Evolutionary conservation across 2,888 invertebrate species (phyloP).

Genomic region (Acanthosepion lycidas): DNA sequence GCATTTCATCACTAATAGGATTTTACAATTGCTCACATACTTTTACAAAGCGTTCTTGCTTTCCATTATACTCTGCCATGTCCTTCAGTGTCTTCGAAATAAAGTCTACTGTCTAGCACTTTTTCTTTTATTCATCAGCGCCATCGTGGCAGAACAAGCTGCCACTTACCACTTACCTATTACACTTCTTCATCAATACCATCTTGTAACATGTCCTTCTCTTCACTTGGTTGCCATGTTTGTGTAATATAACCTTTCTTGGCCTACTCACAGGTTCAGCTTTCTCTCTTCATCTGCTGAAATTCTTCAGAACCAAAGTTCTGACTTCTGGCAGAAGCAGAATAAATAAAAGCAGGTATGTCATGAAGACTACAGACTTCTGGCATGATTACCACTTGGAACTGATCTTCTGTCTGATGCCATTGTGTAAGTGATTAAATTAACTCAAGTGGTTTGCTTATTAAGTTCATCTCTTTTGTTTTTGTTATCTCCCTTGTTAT

Average conservation of each 20-base stretch:
- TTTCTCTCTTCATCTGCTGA: neutral
- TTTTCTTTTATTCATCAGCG: neutral
- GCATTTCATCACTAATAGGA: slow-evolving; percentile 33
- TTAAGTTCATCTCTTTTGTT: neutral
- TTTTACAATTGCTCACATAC: neutral
- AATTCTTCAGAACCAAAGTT: neutral
- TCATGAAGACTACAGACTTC: neutral
- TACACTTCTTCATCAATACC: neutral
- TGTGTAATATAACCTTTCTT: neutral
- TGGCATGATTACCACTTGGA: neutral
- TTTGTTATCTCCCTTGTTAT: neutral
- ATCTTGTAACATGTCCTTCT: neutral
- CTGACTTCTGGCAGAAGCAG: neutral
- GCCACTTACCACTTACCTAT: neutral
- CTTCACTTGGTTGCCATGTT: neutral
- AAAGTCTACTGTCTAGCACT: neutral
- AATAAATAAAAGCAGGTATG: neutral
- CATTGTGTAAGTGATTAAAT: neutral
- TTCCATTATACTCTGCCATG: neutral
- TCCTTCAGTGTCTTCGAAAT: neutral
- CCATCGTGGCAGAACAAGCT: neutral
- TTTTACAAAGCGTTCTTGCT: neutral
- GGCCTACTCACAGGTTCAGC: neutral
- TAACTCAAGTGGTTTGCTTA: neutral
- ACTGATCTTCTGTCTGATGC: neutral